Evolutionary conservation across 2,113 vertebrate genomes (phyloP).

Genomic region (Bos indicus): DNA sequence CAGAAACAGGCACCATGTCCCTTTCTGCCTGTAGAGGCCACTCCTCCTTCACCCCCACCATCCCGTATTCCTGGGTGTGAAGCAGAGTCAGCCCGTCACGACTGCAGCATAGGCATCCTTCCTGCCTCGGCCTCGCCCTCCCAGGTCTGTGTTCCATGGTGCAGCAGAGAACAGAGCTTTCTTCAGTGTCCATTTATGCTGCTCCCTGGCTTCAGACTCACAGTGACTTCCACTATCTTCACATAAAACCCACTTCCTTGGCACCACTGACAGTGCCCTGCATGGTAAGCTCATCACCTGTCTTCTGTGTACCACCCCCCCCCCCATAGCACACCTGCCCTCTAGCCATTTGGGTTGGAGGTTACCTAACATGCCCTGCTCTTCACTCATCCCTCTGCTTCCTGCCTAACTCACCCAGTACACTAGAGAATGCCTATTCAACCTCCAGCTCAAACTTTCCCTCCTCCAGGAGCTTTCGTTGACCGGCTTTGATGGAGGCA

Average conservation of each 20-base stretch:
- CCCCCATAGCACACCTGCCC: neutral
- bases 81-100: neutral
- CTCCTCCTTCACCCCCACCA: neutral
- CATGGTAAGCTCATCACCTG: neutral
- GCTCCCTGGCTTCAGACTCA: neutral
- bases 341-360: neutral
- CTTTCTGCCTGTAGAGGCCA: neutral
- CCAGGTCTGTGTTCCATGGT: neutral
- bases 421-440: neutral
- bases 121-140: neutral
- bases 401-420: neutral
- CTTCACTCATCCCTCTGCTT: neutral
- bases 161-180: neutral
- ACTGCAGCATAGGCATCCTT: neutral
- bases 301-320: neutral
- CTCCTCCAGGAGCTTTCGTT: neutral
- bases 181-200: neutral
- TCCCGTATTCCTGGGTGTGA: neutral
- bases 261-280: neutral
- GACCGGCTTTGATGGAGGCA: neutral
- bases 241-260: neutral
- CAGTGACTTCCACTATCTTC: neutral
- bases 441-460: neutral
- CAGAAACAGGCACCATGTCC: neutral
- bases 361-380: neutral